Conservation (phyloP, 2,113 vertebrate genomes). For the Chaenocephalus aceratus region DNA sequence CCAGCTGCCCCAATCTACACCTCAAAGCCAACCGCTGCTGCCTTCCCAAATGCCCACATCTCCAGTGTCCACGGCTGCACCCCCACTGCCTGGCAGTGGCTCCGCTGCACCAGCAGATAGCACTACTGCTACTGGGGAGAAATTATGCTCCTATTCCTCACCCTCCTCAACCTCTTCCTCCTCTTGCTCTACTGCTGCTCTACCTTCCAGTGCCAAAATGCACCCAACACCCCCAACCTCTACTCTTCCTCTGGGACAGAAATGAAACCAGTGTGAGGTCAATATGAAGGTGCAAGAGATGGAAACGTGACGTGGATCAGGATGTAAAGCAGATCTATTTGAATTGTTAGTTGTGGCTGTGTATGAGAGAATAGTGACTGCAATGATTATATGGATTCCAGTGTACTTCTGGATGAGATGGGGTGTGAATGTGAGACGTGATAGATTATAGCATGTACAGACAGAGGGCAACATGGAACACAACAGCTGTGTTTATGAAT, state of each 20-base stretch:
- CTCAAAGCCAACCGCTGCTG: slow-evolving; percentile 75
- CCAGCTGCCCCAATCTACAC: slow-evolving; percentile 62
- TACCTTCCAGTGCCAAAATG: slow-evolving; percentile 83
- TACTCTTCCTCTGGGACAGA: slow-evolving; percentile 82
- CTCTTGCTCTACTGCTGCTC: slow-evolving; percentile 79
- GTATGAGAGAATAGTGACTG: slow-evolving; percentile 42
- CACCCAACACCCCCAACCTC: slow-evolving; percentile 75
- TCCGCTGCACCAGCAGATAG: slow-evolving; percentile 52
- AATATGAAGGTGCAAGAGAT: slow-evolving; percentile 50
- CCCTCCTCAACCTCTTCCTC: slow-evolving; percentile 72
- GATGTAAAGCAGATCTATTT: slow-evolving; percentile 41
- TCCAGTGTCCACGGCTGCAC: slow-evolving; percentile 39
- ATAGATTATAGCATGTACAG: slow-evolving; percentile 66
- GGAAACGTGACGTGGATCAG: slow-evolving; percentile 29
- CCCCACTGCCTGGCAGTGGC: slow-evolving; percentile 52
- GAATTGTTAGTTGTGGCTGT: slow-evolving; percentile 53
- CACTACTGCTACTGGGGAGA: slow-evolving; percentile 39
- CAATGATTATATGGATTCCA: slow-evolving; percentile 43
- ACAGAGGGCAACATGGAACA: slow-evolving; percentile 45
- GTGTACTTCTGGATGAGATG: slow-evolving; percentile 44
- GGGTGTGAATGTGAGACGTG: slow-evolving; percentile 62
- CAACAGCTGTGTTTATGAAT: slow-evolving; percentile 53
- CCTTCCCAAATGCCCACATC: slow-evolving; percentile 73
- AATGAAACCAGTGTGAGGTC: slow-evolving; percentile 67
- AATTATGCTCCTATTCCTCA: slow-evolving; percentile 73